phyloP scores from a whole-genome alignment of 1,140 invertebrate species.

The Antheraea mylitta region DNA sequence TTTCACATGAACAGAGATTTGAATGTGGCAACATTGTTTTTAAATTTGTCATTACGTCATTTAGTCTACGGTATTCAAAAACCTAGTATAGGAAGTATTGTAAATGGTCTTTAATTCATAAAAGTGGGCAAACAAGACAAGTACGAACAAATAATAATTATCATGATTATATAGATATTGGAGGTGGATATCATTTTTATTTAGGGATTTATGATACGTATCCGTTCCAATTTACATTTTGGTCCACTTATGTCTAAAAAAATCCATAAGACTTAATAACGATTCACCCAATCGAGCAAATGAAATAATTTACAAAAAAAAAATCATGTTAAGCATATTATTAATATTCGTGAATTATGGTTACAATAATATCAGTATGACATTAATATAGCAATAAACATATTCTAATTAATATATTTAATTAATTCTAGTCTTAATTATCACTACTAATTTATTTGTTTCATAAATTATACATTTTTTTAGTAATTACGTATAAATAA shows the following conservation, averaged over 20 bases:
- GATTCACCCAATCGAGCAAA: not conserved
- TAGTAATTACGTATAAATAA: not conserved
- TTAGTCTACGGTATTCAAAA: no score
- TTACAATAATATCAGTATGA: not conserved
- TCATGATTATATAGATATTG: no score
- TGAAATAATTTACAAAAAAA: not conserved
- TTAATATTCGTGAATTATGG: not conserved
- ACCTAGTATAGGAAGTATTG: no score
- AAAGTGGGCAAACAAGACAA: no score
- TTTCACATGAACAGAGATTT: no score
- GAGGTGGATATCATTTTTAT: no score
- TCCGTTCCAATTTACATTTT: no score
- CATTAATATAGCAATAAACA: not conserved
- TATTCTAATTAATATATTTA: not conserved
- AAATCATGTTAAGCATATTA: not conserved
- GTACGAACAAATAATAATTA: no score
- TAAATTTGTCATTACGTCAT: no score
- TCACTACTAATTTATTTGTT: not conserved
- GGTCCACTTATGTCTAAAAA: not conserved
- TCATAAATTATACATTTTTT: not conserved
- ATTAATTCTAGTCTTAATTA: constrained; percentile 5
- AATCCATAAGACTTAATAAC: not conserved
- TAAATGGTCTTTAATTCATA: no score
- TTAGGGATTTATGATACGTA: no score
- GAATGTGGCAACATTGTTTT: no score